Base-by-base conservation (phyloP, 2,888 invertebrate genomes). In the Cryptus viduatorius region DNA sequence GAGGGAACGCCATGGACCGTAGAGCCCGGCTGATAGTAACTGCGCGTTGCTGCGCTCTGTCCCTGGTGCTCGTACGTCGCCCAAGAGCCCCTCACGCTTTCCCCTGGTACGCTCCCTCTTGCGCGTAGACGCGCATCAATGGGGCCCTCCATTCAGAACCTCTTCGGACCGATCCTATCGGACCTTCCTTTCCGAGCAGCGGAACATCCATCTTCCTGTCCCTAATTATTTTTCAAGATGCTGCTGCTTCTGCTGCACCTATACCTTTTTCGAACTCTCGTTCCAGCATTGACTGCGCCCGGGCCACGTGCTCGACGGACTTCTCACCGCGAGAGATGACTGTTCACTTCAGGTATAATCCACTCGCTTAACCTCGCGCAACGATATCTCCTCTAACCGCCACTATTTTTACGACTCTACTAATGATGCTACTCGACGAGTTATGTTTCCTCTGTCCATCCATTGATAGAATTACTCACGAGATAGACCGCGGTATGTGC, bases 131-230 rank as follows among this genome's bases (percentile, higher is more conserved):
- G 85, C 82, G 90, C 91, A 91, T 93, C 92, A 92, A 92, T 92
- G 92, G 90, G 89, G 37, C 78, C 37, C 85, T 92, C 91, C 92
- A 92, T 93, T 92, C 92, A 92, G 89, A 29, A 89, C 82, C 82
- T 84, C 71, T 65, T 79, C 82, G 48, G 79, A 72, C 85, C 84
- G 83, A 82, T 88, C 86, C 88, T 88, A 88, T 88, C 88, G 83
- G 76, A 50, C 44, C 81, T 76, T 82, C 81, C 82, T 83, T 86
- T 73, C 78, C 67, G 71, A 67, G 77, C 56, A 65, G 79, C 73
- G 56, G 75, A 69, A 83, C 93, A 93, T 93, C 93, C 92, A 93
- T 93, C 93, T 93, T 93, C 91, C 90, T 91, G 91, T 89, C 90
- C 92, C 92, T 93, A 93, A 93, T 93, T 93, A 93, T 93, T 93